Evolutionary conservation across 2,797 vertebrate species (phyloP).

Genomic region (Pogonophryne albipinna): DNA sequence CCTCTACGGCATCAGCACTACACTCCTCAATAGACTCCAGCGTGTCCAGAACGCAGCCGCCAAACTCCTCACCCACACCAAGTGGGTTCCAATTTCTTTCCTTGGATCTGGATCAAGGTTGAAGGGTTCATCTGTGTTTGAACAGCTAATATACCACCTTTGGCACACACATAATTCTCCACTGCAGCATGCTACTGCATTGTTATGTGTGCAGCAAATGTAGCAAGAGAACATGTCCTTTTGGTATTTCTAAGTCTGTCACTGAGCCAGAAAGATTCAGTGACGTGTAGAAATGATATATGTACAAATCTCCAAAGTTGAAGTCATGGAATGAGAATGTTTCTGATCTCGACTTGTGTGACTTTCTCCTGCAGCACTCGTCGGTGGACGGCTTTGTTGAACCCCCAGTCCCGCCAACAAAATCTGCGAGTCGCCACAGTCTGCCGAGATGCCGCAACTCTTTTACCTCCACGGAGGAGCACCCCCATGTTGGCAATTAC

Average conservation of each 20-base stretch:
- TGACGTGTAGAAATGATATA: background rate
- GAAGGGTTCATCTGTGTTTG: slow-evolving; percentile 51
- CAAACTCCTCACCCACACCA: no score
- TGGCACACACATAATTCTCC: slow-evolving; percentile 42
- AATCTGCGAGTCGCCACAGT: slow-evolving; percentile 93
- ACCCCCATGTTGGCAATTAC: slow-evolving; percentile 95
- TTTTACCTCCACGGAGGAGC: slow-evolving; percentile 93
- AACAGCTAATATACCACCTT: slow-evolving; percentile 32
- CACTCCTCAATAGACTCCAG: no score
- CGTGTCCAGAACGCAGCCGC: no score
- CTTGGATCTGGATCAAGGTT: slow-evolving; percentile 22
- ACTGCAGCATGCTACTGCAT: slow-evolving; percentile 60
- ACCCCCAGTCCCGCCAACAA: slow-evolving; percentile 88
- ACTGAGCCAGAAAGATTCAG: slow-evolving; percentile 15
- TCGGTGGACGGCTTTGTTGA: slow-evolving; percentile 93
- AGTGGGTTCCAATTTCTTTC: no score
- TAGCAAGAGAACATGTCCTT: slow-evolving; percentile 7
- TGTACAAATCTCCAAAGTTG: slow-evolving; percentile 14
- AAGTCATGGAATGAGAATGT: slow-evolving; percentile 8
- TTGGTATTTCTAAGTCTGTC: slow-evolving; percentile 13
- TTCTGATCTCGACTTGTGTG: slow-evolving; percentile 41
- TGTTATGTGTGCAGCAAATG: slow-evolving; percentile 27
- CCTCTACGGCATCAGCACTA: no score
- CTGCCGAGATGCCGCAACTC: slow-evolving; percentile 94
- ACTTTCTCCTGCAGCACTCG: slow-evolving; percentile 84